Percentiles rank a stretch among this genome's conserved stretches.
Evolutionary conservation across 2,113 vertebrate genomes (phyloP).

Genomic region (Arenaria interpres): DNA sequence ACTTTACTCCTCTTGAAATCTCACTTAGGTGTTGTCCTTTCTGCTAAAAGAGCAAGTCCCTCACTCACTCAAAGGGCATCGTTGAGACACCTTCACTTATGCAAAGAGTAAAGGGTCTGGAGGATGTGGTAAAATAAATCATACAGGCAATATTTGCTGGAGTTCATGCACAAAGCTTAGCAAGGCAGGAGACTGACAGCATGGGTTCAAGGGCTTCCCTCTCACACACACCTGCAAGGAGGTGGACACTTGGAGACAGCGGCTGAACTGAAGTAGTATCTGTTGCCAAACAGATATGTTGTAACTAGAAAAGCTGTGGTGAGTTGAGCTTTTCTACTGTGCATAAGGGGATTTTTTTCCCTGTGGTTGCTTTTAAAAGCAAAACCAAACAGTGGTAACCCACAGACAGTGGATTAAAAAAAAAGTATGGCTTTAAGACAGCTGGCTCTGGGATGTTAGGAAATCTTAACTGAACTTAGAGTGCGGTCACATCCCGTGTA

Average conservation of each 20-base stretch:
- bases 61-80: fast-evolving
- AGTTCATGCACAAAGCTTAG: neutral
- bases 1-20: neutral
- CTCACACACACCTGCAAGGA: neutral
- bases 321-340: neutral
- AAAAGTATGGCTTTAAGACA: neutral
- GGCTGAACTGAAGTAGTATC: neutral
- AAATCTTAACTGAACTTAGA: neutral
- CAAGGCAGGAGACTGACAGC: neutral
- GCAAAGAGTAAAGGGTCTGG: neutral
- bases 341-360: neutral
- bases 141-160: neutral
- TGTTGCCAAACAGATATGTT: neutral
- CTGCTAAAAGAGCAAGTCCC: neutral
- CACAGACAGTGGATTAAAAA: neutral
- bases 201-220: neutral
- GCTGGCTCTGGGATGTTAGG: neutral
- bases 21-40: neutral
- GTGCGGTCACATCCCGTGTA: neutral
- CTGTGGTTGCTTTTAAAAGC: neutral
- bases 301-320: neutral
- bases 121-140: neutral
- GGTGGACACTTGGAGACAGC: neutral
- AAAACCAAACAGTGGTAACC: neutral
- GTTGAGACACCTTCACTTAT: neutral